Evolutionary conservation across 2,888 invertebrate genomes (phyloP).

Genomic region (Drosophila parthenogenetica): DNA sequence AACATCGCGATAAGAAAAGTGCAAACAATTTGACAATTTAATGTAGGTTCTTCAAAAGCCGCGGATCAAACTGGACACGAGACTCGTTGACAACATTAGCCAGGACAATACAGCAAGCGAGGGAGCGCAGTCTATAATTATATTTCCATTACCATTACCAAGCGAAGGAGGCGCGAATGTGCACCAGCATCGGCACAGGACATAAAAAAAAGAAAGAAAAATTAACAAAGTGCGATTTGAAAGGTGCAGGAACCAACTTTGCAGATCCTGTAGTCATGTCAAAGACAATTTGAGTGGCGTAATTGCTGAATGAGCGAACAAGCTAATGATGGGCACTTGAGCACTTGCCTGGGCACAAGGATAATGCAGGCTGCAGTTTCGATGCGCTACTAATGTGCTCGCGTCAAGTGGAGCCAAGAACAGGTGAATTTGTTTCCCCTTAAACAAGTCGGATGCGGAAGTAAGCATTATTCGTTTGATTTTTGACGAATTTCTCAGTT

Average conservation of each 20-base stretch:
- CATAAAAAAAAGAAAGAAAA: conserved; percentile 36
- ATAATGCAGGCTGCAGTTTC: conserved; percentile 71
- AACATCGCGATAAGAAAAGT: conserved; percentile 70
- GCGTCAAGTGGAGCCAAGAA: conserved; percentile 55
- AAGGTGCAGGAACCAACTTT: conserved; percentile 67
- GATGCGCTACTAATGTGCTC: conserved; percentile 54
- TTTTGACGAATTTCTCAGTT: conserved; percentile 52
- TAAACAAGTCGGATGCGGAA: conserved; percentile 62
- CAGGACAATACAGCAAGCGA: conserved; percentile 42
- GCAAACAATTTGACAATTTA: conserved; percentile 84
- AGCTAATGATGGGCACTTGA: conserved; percentile 71
- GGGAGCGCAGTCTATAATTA: conserved; percentile 81
- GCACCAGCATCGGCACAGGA: conserved; percentile 54
- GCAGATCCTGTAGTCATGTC: conserved; percentile 60
- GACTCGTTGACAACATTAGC: conserved; percentile 79
- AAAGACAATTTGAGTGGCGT: conserved; percentile 74
- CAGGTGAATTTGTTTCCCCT: conserved; percentile 71
- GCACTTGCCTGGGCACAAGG: conserved; percentile 46
- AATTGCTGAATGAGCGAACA: conserved; percentile 64
- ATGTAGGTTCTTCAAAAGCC: conserved; percentile 71
- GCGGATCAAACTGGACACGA: conserved; percentile 36
- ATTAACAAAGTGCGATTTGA: conserved; percentile 72
- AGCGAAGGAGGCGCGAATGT: conserved; percentile 56
- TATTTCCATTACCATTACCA: conserved; percentile 81
- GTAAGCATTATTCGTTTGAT: conserved; percentile 74